These are phyloP conservation scores for Pituophis catenifer DNA, from an alignment of 2,113 vertebrate species.

Conservation along the genomic window DNA sequence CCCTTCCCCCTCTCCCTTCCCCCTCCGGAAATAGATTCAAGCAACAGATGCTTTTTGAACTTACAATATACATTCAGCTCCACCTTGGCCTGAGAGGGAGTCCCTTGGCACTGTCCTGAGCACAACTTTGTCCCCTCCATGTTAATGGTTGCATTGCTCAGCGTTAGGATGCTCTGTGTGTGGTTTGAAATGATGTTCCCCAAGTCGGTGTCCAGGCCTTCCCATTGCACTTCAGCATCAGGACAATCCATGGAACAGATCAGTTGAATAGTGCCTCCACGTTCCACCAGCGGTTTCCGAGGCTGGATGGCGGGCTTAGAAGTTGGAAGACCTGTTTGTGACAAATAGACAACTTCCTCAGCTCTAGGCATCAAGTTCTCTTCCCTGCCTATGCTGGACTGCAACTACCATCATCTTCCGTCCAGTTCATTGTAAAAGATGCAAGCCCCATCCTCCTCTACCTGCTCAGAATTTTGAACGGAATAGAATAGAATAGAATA, in stretches of 20 bases:
- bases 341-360: background rate
- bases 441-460: no score
- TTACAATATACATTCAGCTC: conserved; percentile 61
- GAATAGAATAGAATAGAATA: no score
- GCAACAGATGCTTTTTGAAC: background rate
- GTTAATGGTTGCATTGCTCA: conserved; percentile 27
- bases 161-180: conserved; percentile 56
- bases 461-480: no score
- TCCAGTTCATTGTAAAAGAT: no score
- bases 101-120: conserved; percentile 43
- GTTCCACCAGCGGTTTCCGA: conserved; percentile 2
- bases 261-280: conserved; percentile 47
- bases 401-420: no score
- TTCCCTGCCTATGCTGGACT: no score
- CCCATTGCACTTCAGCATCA: conserved; percentile 51
- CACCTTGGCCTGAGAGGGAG: background rate
- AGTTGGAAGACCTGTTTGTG: accelerated
- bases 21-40: background rate
- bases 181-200: conserved; percentile 38
- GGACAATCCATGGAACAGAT: conserved; percentile 65
- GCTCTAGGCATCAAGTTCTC: no score
- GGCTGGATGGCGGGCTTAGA: conserved; percentile 49
- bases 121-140: conserved; percentile 54
- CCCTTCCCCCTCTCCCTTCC: background rate
- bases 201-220: conserved; percentile 69